Conservation (phyloP, 2,797 vertebrate species). For the Crenichthys baileyi region DNA sequence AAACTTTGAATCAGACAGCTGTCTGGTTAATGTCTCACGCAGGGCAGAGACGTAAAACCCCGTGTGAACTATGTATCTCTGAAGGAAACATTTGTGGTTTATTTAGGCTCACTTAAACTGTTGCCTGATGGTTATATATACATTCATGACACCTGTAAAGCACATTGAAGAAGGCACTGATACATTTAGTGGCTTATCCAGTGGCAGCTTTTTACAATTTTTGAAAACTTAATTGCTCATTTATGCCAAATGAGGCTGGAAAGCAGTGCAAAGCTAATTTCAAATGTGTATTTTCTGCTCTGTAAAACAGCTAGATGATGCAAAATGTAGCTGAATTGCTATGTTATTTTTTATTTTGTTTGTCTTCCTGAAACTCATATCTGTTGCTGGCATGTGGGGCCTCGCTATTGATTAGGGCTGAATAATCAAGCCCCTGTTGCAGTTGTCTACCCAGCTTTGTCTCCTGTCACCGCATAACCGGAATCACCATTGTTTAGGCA, state of each 20-base stretch:
- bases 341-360: conserved; percentile 15
- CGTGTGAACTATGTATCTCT: conserved; percentile 57
- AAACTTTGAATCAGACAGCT: conserved; percentile 49
- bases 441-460: conserved; percentile 49
- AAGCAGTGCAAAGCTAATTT: not conserved
- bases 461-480: conserved; percentile 29
- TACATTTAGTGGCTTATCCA: not conserved
- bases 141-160: conserved; percentile 50
- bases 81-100: conserved; percentile 57
- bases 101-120: conserved; percentile 66
- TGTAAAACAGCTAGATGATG: not conserved
- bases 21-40: conserved; percentile 58
- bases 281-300: conserved; percentile 11
- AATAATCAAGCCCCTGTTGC: conserved; percentile 61
- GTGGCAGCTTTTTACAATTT: not conserved
- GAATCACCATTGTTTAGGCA: conserved; percentile 49
- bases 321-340: conserved; percentile 19
- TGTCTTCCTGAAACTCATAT: conserved; percentile 34
- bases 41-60: conserved; percentile 19
- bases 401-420: conserved; percentile 68
- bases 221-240: not conserved
- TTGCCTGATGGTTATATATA: conserved; percentile 62
- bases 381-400: conserved; percentile 68
- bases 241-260: not conserved
- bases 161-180: conserved; percentile 2